Evolutionary conservation across 2,113 vertebrate genomes (phyloP), one percentile per base, ranked within the genome.

Genomic region (Donacobius atricapilla): DNA sequence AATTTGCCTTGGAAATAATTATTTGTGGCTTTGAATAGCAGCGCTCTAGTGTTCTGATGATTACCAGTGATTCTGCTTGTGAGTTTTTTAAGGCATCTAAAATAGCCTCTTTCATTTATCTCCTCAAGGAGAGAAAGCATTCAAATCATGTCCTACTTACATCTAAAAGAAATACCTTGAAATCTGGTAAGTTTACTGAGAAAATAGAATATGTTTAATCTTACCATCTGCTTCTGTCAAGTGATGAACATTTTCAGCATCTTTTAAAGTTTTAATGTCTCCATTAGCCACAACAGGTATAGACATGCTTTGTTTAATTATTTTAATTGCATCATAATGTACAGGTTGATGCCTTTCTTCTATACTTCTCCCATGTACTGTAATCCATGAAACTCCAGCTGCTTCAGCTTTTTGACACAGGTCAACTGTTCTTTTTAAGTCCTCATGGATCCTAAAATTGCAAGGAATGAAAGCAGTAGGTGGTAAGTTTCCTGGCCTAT

Each of bases 261-360:
- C 99, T 92, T 98, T 98, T 91, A 99, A 98, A 96, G 96, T 98
- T 97, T 98, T 99, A 90, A 99, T 97, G 64, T 99, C 99, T 56
- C 99, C 99, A 33, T 99, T 99, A 85, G 99, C 99, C 76, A 99
- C 98, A 77, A 99, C 66, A 57, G 99, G 99, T 97, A 99, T 92
- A 58, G 98, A 98, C 20, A 99, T 40, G 50, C 98, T 99, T 97
- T 99, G 98, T 92, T 99, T 99, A 95, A 99, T 98, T 78, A 97
- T 98, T 98, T 98, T 99, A 94, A 99, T 99, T 93, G 99, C 98
- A 80, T 99, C 98, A 58, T 99, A 99, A 97, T 99, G 98, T 78
- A 99, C 99, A 30, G 99, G 98, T 85, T 99, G 99, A 97, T 99
- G 99, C 72, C 99, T 99, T 96, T 99, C 99, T 48, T 99, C 99